Evolutionary conservation across 2,888 invertebrate genomes (phyloP), one percentile per base, ranked within the genome.

Genomic region (Pedicia rivosa): DNA sequence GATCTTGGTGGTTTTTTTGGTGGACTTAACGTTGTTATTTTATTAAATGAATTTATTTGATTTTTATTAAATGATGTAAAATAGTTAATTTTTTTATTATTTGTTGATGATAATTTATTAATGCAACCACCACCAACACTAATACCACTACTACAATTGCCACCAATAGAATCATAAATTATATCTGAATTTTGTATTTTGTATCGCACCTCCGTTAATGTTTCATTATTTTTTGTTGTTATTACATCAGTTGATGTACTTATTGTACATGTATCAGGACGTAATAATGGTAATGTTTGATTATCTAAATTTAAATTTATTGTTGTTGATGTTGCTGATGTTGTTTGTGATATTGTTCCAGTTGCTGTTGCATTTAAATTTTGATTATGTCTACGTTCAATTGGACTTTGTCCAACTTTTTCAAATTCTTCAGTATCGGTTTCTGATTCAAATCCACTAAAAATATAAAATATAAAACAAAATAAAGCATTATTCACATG

Each of bases 381-480:
- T 10, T 15, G 14, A 32, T 43, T 34, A 16, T 36, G 22, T 45
- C 56, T 58, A 45, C 57, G 57, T 31, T 65, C 65, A 42, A 65
- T 56, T 6, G 67, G 67, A 51, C 69, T 70, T 54, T 74, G 77
- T 12, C 73, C 68, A 7, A 84, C 72, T 54, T 78, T 79, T 60
- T 84, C 84, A 59, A 83, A 84, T 51, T 82, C 84, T 49, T 82
- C 81, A 0, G 78, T 77, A 51, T 84, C 83, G 0, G 79, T 78
- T 61, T 81, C 81, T 2, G 81, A 83, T 53, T 82, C 83, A 52
- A 78, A 77, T 43, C 75, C 78, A 53, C 81, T 81, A 62, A 40
- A 61, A 48, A 34, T 32, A 12, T 29, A 32, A 38, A 32, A 39
- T 7, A 16, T 35, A 36, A 33, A 39, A 34, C 37, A 32, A 14